Percentiles rank a stretch among this genome's conserved stretches.
Conservation (phyloP, 2,113 vertebrate genomes). For the Mus musculus region DNA sequence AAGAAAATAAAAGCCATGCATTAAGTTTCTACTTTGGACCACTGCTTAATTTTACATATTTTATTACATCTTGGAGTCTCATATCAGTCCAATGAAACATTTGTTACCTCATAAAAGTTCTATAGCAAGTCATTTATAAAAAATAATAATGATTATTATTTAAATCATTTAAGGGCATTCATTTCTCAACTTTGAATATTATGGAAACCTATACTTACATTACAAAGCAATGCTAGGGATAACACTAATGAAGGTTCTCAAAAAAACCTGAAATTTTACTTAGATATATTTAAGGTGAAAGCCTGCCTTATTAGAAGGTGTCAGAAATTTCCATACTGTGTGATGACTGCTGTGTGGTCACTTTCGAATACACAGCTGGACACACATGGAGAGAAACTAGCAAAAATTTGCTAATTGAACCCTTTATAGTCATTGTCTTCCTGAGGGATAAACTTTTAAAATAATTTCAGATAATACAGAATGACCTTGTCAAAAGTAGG, state of each 20-base stretch:
- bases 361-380: conserved; percentile 77
- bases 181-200: conserved; percentile 16
- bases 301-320: conserved; percentile 44
- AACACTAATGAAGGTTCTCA: not conserved
- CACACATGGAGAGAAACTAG: conserved; percentile 78
- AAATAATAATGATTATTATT: not conserved
- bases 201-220: conserved; percentile 3
- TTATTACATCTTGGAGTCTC: not conserved
- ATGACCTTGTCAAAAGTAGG: conserved; percentile 11
- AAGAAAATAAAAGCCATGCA: not conserved
- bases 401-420: conserved; percentile 59
- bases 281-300: not conserved
- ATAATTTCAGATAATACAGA: conserved; percentile 35
- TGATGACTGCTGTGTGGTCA: conserved; percentile 61
- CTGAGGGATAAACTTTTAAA: conserved; percentile 54
- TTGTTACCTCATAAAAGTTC: not conserved
- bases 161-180: not conserved
- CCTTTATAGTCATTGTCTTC: conserved; percentile 71
- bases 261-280: conserved; percentile 11
- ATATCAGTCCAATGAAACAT: not conserved
- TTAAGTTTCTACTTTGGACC: not conserved
- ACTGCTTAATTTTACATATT: not conserved
- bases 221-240: conserved; percentile 1
- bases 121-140: not conserved
- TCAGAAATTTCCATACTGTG: conserved; percentile 65